These are phyloP conservation scores for Phoebastria nigripes DNA, from an alignment of 2,797 vertebrate species.

Conservation along the genomic window DNA sequence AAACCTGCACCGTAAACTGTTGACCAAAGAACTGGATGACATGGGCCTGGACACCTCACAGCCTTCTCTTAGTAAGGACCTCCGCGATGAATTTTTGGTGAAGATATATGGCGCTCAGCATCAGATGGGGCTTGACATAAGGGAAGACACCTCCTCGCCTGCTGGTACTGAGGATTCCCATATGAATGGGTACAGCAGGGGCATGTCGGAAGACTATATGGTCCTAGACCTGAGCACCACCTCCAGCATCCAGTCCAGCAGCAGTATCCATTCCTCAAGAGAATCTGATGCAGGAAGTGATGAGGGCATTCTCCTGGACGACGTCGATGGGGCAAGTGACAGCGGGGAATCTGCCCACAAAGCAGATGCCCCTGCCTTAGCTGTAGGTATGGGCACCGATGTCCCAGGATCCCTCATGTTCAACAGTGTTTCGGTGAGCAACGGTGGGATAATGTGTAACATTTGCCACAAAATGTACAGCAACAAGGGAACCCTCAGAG, in stretches of 20 bases:
- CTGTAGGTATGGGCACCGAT: slow-evolving; percentile 73
- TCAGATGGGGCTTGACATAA: slow-evolving; percentile 80
- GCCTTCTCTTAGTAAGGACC: slow-evolving; percentile 91
- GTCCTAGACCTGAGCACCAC: slow-evolving; percentile 96
- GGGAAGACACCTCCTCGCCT: slow-evolving; percentile 84
- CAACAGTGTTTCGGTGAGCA: slow-evolving; percentile 83
- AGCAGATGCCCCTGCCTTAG: slow-evolving; percentile 74
- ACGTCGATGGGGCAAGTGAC: slow-evolving; percentile 90
- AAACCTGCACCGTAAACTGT: slow-evolving; percentile 99
- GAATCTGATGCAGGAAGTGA: slow-evolving; percentile 96
- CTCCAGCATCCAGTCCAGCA: slow-evolving; percentile 94
- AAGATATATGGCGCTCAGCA: slow-evolving; percentile 84
- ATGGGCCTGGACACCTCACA: slow-evolving; percentile 92
- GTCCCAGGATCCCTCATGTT: slow-evolving; percentile 83
- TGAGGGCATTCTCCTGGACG: slow-evolving; percentile 94
- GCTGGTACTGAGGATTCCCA: slow-evolving; percentile 86
- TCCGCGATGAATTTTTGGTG: slow-evolving; percentile 88
- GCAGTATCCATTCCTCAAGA: slow-evolving; percentile 93
- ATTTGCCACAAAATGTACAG: slow-evolving; percentile 99
- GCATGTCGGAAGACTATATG: slow-evolving; percentile 89
- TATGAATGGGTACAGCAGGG: slow-evolving; percentile 86
- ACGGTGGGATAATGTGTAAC: slow-evolving; percentile 92
- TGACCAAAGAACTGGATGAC: slow-evolving; percentile 99
- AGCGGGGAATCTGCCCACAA: slow-evolving; percentile 86
- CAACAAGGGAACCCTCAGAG: slow-evolving; percentile 97